Conservation (phyloP, 2,888 invertebrate genomes). For the Buathra laborator region DNA sequence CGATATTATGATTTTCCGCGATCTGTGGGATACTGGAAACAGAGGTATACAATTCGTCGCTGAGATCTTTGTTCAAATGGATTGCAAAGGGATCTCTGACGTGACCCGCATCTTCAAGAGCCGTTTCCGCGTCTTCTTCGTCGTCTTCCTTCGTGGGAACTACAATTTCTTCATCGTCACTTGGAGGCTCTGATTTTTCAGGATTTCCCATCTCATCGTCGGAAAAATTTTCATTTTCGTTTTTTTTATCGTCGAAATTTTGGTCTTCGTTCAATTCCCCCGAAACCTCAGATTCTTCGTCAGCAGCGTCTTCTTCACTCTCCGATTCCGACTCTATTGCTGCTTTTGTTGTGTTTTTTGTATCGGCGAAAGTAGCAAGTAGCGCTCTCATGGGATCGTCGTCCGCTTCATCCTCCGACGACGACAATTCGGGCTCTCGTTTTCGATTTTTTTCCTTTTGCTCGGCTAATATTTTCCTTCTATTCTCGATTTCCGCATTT, state of each 20-base stretch:
- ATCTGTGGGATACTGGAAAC: slow-evolving; percentile 86
- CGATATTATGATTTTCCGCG: slow-evolving; percentile 83
- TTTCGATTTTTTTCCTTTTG: slow-evolving; percentile 85
- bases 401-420: slow-evolving; percentile 87
- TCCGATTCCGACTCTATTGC: slow-evolving; percentile 84
- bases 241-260: slow-evolving; percentile 44
- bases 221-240: slow-evolving; percentile 29
- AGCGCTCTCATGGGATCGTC: slow-evolving; percentile 86
- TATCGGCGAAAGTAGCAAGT: slow-evolving; percentile 85
- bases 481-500: slow-evolving; percentile 81
- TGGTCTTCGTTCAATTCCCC: slow-evolving; percentile 72
- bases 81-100: slow-evolving; percentile 89
- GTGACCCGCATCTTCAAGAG: slow-evolving; percentile 82
- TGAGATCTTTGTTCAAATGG: slow-evolving; percentile 90
- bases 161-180: slow-evolving; percentile 69
- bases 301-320: slow-evolving; percentile 72
- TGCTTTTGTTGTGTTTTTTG: slow-evolving; percentile 69
- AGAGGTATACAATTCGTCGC: slow-evolving; percentile 88
- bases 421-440: slow-evolving; percentile 84
- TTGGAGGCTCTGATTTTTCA: slow-evolving; percentile 4
- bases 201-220: slow-evolving; percentile 66
- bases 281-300: slow-evolving; percentile 31
- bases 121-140: slow-evolving; percentile 83
- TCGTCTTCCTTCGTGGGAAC: slow-evolving; percentile 71
- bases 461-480: slow-evolving; percentile 84